Evolutionary conservation across 2,888 invertebrate genomes (phyloP), one percentile per base, ranked within the genome.

Genomic region (Ormyrus nitidulus): DNA sequence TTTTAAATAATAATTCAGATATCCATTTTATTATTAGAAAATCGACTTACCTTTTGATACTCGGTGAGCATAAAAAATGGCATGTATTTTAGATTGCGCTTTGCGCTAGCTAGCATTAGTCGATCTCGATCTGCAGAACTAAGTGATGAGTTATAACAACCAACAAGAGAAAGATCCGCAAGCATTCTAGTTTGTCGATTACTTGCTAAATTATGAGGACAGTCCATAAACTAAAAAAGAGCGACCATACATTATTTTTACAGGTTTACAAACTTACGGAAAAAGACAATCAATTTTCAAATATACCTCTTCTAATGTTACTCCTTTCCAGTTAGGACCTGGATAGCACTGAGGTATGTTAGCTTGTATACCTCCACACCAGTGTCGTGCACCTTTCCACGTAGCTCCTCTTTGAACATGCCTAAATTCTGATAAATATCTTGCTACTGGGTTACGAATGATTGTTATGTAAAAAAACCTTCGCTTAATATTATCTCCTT

Each of bases 181-280:
- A 99, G 91, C 99, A 99, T 99, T 85, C 99, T 93, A 4, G 99
- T 99, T 92, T 99, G 99, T 81, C 99, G 93, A 91, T 99, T 99
- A 88, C 95, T 95, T 34, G 99, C 99, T 88, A 99, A 93, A 93
- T 99, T 99, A 91, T 96, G 95, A 6, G 95, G 95, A 90, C 99
- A 99, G 51, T 93, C 92, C 86, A 97, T 94, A 91, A 99, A 99
- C 91, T 98, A 83, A 64, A 80, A 82, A 58, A 79, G 34, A 34
- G 4, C 34, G 34, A 4, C 3, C 34, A 34, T 34, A 34, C 4
- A 34, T 34, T 34, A 34, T 34, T 34, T 34, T 34, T 34, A 34
- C 34, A 34, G 34, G 34, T 34, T 4, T 34, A 4, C 34, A 34
- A 34, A 34, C 34, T 34, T 34, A 34, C 34, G 19, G 19, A 19